Conservation (phyloP, 2,113 vertebrate species). For the Neoarius graeffei region DNA sequence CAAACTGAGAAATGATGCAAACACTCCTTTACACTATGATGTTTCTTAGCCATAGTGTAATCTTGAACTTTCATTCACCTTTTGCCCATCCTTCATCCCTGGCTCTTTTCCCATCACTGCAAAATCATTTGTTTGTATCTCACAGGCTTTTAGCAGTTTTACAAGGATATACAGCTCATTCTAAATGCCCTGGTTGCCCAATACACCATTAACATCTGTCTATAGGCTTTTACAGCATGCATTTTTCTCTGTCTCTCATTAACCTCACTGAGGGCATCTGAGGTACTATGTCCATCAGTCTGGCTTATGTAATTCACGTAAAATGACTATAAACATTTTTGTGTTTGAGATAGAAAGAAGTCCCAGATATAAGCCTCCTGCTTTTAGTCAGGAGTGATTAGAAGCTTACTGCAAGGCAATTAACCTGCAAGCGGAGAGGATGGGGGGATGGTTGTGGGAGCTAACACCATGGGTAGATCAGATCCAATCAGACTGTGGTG, state of each 20-base stretch:
- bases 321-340: background rate
- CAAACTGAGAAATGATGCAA: conserved; percentile 46
- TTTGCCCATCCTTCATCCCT: conserved; percentile 45
- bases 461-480: conserved; percentile 37
- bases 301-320: conserved; percentile 1
- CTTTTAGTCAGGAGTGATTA: conserved; percentile 38
- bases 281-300: background rate
- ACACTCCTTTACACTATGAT: conserved; percentile 6
- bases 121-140: conserved; percentile 32
- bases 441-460: conserved; percentile 2
- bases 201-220: background rate
- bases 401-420: conserved; percentile 32
- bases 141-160: conserved; percentile 29
- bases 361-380: background rate
- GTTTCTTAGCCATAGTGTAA: background rate
- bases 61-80: conserved; percentile 5
- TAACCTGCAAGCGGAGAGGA: conserved; percentile 32
- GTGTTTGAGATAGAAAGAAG: background rate
- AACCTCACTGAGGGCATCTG: background rate
- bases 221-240: conserved; percentile 9
- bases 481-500: conserved; percentile 46
- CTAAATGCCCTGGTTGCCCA: conserved; percentile 17
- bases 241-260: conserved; percentile 10
- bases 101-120: conserved; percentile 13
- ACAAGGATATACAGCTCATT: background rate